A percentile compares a stretch with the other conserved stretches of the same genome.
Evolutionary conservation across 2,888 invertebrate genomes (phyloP).

Genomic region (Suillia variegata): DNA sequence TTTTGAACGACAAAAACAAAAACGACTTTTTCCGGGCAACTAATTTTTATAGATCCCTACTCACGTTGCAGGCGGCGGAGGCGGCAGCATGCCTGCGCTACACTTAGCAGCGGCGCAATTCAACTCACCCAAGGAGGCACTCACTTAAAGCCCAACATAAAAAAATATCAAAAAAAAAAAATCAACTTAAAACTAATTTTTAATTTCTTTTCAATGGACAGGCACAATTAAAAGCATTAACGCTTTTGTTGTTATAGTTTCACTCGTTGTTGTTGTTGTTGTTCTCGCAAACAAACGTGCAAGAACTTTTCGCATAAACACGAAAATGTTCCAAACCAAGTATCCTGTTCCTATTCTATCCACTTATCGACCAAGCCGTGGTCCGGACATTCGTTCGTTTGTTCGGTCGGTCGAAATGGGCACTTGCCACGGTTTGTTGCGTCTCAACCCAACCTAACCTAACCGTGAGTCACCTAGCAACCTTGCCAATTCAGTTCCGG

Average conservation of each 20-base stretch:
- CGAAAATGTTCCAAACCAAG: constrained; percentile 17
- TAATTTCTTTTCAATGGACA: constrained; percentile 10
- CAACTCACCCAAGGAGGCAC: no score
- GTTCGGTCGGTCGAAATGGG: background rate
- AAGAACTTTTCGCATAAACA: constrained; percentile 24
- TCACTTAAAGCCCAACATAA: no score
- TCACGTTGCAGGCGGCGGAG: background rate
- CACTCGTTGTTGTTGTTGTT: constrained; percentile 10
- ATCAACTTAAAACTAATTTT: background rate
- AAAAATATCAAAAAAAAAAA: background rate
- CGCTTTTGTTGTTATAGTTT: constrained; percentile 21
- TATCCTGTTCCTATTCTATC: no score
- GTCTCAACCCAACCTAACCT: background rate
- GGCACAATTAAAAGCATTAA: constrained; percentile 24
- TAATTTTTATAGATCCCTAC: constrained; percentile 9
- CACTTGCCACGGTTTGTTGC: constrained; percentile 17
- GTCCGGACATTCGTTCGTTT: background rate
- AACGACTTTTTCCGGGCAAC: constrained; percentile 11
- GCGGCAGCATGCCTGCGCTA: background rate
- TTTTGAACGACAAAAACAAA: no score
- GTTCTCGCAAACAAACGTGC: constrained; percentile 3
- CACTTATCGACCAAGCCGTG: no score
- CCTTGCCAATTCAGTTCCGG: constrained; percentile 8
- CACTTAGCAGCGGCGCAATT: no score
- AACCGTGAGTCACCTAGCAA: background rate